phyloP scores from a whole-genome alignment of 2,113 vertebrate species.

The Dasyprocta punctata region DNA sequence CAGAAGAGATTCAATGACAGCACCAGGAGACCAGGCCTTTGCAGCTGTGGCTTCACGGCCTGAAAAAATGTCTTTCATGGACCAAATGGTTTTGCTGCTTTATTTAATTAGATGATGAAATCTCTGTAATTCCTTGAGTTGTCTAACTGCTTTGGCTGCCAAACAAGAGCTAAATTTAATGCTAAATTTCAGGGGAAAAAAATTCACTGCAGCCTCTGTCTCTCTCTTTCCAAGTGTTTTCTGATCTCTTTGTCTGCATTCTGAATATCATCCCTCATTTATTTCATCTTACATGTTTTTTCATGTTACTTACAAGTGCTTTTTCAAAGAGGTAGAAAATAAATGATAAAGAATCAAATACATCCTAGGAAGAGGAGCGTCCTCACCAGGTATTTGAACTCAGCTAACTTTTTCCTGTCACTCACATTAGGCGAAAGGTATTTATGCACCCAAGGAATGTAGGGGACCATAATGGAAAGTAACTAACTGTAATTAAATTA shows the following conservation, averaged over 20 bases:
- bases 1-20: neutral
- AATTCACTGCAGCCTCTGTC: neutral
- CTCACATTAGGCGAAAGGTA: slow-evolving; percentile 20
- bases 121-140: neutral
- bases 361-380: slow-evolving; percentile 8
- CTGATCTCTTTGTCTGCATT: slow-evolving; percentile 18
- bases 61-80: slow-evolving; percentile 30
- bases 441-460: neutral
- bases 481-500: neutral
- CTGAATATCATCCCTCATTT: slow-evolving; percentile 7
- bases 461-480: neutral
- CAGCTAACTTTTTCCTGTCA: neutral
- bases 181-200: slow-evolving; percentile 39
- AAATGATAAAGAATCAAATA: neutral
- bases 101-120: slow-evolving; percentile 59
- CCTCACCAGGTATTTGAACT: neutral
- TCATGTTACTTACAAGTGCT: neutral
- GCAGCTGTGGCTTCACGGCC: neutral
- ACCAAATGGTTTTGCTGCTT: slow-evolving; percentile 34
- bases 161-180: slow-evolving; percentile 70
- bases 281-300: slow-evolving; percentile 37
- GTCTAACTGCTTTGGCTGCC: slow-evolving; percentile 28
- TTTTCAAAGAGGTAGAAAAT: slow-evolving; percentile 20
- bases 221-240: slow-evolving; percentile 49
- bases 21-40: neutral